Conservation (phyloP, 2,888 invertebrate species). For the Tipula helvola region DNA sequence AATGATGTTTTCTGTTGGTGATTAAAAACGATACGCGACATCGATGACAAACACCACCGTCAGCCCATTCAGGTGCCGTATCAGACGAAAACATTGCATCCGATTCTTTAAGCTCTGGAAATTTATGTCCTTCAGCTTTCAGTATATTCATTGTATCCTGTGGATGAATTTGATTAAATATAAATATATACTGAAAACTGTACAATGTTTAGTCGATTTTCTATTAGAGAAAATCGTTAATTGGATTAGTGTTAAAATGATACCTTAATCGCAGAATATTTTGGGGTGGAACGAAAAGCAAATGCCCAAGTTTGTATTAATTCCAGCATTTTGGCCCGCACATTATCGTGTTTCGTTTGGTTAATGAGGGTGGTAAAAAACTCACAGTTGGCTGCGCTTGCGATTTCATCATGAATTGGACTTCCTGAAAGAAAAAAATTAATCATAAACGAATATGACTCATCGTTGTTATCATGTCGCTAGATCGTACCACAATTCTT, state of each 20-base stretch:
- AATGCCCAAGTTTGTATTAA: constrained; percentile 96
- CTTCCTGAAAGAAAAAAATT: constrained; percentile 37
- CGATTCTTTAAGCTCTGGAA: constrained; percentile 83
- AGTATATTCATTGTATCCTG: constrained; percentile 88
- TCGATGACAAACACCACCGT: constrained; percentile 88
- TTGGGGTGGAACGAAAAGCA: constrained; percentile 88
- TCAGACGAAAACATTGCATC: constrained; percentile 99
- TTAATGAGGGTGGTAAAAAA: constrained; percentile 79
- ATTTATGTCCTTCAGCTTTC: constrained; percentile 87
- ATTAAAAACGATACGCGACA: constrained; percentile 78
- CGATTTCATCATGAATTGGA: constrained; percentile 82
- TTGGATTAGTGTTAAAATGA: not conserved
- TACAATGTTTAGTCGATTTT: not conserved
- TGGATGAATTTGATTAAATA: constrained; percentile 16
- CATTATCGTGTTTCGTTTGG: constrained; percentile 69
- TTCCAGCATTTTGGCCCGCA: constrained; percentile 77
- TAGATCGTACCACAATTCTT: constrained; percentile 79
- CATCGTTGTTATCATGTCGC: not conserved
- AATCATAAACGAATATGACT: not conserved
- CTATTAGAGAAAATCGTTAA: not conserved
- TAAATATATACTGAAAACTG: not conserved
- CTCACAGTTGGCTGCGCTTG: constrained; percentile 87
- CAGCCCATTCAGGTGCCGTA: constrained; percentile 95
- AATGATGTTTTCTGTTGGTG: constrained; percentile 89
- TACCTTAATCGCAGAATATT: constrained; percentile 79